A percentile compares a stretch with the other conserved stretches of the same genome.
phyloP scores from a whole-genome alignment of 2,797 vertebrate species.

The Paramormyrops hopkinsi region DNA sequence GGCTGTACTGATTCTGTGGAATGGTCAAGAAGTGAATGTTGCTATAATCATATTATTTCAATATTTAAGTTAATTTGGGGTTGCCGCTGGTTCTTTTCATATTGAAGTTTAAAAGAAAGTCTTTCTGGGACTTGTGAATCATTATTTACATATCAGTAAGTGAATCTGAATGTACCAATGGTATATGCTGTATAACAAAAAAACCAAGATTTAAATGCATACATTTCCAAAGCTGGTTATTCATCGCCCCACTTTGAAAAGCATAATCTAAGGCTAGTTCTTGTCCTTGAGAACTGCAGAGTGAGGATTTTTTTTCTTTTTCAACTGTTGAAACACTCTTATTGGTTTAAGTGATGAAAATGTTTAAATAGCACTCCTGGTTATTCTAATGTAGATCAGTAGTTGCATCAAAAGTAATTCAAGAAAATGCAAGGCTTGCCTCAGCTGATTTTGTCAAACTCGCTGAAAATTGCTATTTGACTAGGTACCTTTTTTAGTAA shows the following conservation, averaged over 20 bases:
- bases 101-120: slow-evolving; percentile 16
- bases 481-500: background rate
- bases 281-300: background rate
- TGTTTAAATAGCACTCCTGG: background rate
- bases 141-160: slow-evolving; percentile 17
- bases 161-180: slow-evolving; percentile 54
- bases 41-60: slow-evolving; percentile 18
- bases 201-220: background rate
- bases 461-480: background rate
- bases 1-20: slow-evolving; percentile 28
- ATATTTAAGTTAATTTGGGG: slow-evolving; percentile 27
- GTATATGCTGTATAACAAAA: slow-evolving; percentile 41
- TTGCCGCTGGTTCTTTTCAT: slow-evolving; percentile 22
- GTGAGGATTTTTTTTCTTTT: background rate
- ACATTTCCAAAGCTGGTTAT: background rate
- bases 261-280: background rate
- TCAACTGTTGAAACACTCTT: background rate
- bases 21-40: slow-evolving; percentile 28
- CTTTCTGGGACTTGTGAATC: slow-evolving; percentile 30
- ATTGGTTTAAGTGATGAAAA: background rate
- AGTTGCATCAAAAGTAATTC: background rate
- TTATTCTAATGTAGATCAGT: background rate
- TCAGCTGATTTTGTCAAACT: background rate
- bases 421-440: background rate
- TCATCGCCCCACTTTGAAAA: background rate